These are phyloP conservation scores for Tenthredo scrophulariae DNA, from an alignment of 2,888 invertebrate genomes.

Conservation along the genomic window DNA sequence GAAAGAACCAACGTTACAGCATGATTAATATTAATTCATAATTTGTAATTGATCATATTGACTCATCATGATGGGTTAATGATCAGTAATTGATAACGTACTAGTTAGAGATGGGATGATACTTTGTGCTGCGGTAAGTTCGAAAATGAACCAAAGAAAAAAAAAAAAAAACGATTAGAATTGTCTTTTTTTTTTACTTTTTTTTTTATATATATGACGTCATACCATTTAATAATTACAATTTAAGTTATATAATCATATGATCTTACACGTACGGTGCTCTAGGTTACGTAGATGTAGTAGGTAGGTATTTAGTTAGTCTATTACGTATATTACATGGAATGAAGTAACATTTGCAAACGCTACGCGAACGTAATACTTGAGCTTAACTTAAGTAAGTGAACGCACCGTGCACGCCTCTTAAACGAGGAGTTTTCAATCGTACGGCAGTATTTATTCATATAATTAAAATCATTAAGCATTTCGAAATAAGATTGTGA, in stretches of 20 bases:
- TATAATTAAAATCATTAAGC: not conserved
- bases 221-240: conserved; percentile 79
- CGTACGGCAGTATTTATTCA: not conserved
- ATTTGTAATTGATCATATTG: conserved; percentile 1
- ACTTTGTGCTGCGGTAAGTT: not conserved
- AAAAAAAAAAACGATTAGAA: not conserved
- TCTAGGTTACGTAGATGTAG: conserved; percentile 77
- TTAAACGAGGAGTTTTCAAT: not conserved
- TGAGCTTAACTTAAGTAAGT: conserved; percentile 72
- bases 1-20: not conserved
- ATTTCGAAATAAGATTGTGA: not conserved
- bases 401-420: conserved; percentile 43
- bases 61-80: conserved; percentile 4
- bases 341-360: conserved; percentile 77
- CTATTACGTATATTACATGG: conserved; percentile 79
- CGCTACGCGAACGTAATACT: conserved; percentile 78
- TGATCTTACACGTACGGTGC: conserved; percentile 77
- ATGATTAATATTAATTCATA: not conserved
- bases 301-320: conserved; percentile 76
- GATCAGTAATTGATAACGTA: not conserved
- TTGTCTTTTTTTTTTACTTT: conserved; percentile 55
- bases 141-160: not conserved
- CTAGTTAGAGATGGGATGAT: conserved; percentile 4
- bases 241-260: conserved; percentile 78
- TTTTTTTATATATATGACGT: conserved; percentile 69